Base-by-base conservation (phyloP, 1,140 invertebrate genomes). In the Aphidius ervi region DNA sequence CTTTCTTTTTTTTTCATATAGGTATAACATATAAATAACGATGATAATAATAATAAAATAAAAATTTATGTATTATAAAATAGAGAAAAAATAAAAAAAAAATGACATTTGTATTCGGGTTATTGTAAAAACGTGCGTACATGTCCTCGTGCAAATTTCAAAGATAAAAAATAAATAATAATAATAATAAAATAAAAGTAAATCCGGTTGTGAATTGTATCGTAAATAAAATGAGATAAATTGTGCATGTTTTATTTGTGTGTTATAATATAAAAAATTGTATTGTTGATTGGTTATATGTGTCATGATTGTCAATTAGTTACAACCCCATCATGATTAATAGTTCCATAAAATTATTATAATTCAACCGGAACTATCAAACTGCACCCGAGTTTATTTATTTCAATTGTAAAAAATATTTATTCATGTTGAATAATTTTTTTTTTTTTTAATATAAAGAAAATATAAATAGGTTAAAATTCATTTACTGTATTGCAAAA, bases 171-270 rank as follows among this genome's bases (percentile, higher is more conserved):
- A 53, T 10, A 53, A 53, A 56, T 42, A 50, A 43, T 43, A 52
- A 62, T 43, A 39, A 6, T 57, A 57, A 53, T 39, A 45, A 37
- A 61, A 56, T 61, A 37, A 61, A 46, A 56, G 46, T 57, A 62
- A 41, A 62, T 62, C 60, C 60, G 60, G 60, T 62, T 62, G 23
- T 37, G 40, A 9, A 10, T 45, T 41, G 31, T 42, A 42, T 20
- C 39, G 43, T 47, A 52, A 42, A 31, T 37, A 42, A 56, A 31
- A 57, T 57, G 52, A 62, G 20, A 45, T 31, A 47, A 61, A 56
- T 61, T 53, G 16, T 16, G 46, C 57, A 57, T 31, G 60, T 61
- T 56, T 54, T 37, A 55, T 53, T 39, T 9, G 16, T 37, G 16
- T 16, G 16, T 16, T 16, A 16, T 16, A 16, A 16, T 16, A 16